A percentile compares a stretch with the other conserved stretches of the same genome.
Conservation (phyloP, 1,140 invertebrate genomes). For the Elysia chlorotica region DNA sequence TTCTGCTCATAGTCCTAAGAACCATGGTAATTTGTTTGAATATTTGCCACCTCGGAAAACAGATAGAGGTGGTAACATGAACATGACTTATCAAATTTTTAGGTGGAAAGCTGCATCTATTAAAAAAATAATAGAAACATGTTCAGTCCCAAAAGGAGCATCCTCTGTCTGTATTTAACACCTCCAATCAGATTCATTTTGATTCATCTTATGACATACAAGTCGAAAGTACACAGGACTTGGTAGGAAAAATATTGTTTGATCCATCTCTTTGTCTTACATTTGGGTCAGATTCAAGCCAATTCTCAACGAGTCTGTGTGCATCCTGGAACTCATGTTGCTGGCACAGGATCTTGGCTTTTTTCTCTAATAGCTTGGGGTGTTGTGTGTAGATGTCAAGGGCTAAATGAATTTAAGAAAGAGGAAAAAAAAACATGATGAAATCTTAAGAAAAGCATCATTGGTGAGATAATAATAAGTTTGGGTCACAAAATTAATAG, state of each 20-base stretch:
- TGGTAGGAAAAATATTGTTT: background rate
- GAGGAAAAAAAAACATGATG: background rate
- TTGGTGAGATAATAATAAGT: background rate
- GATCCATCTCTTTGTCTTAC: no score
- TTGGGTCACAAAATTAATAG: no score
- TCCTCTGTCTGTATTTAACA: constrained; percentile 7
- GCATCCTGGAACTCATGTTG: constrained; percentile 51
- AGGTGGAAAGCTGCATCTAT: no score
- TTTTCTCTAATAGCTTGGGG: constrained; percentile 50
- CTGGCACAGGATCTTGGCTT: constrained; percentile 53
- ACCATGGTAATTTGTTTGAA: no score
- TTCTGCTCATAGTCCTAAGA: no score
- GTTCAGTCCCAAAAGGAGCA: no score
- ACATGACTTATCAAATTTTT: no score
- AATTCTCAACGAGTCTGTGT: constrained; percentile 41
- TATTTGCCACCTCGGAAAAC: no score
- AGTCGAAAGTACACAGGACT: background rate
- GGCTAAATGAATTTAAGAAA: background rate
- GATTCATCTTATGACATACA: background rate
- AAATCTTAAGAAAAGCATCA: background rate
- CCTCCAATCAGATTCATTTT: background rate
- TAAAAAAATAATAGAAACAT: no score
- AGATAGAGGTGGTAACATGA: no score
- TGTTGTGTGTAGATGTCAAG: background rate
- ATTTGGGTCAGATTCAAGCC: constrained; percentile 45